phyloP scores from a whole-genome alignment of 1,140 invertebrate genomes.

The Bilobella aurantiaca region DNA sequence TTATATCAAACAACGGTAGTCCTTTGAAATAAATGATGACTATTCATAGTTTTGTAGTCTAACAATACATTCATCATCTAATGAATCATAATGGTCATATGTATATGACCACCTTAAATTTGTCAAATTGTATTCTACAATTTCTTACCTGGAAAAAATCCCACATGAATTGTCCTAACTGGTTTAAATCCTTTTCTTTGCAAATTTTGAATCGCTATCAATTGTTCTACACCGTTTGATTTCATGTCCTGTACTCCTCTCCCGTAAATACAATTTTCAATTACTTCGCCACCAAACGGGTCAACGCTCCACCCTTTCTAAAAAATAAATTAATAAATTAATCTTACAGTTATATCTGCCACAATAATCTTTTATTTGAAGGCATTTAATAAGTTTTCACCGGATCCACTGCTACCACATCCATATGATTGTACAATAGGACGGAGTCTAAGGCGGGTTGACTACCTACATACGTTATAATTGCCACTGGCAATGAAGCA shows the following conservation, averaged over 20 bases:
- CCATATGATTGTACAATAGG: slow-evolving; percentile 84
- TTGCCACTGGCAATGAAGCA: slow-evolving; percentile 56
- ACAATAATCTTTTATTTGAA: not conserved
- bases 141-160: slow-evolving; percentile 67
- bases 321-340: no score
- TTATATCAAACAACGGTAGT: not conserved
- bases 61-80: no score
- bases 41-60: no score
- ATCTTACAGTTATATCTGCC: no score
- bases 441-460: slow-evolving; percentile 59
- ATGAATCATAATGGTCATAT: no score
- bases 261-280: slow-evolving; percentile 67
- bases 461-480: slow-evolving; percentile 68
- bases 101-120: no score
- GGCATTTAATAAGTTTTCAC: not conserved
- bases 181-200: slow-evolving; percentile 48
- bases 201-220: slow-evolving; percentile 61
- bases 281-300: slow-evolving; percentile 64
- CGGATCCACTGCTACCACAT: slow-evolving; percentile 74
- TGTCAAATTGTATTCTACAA: no score
- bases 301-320: slow-evolving; percentile 60
- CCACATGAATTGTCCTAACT: slow-evolving; percentile 58
- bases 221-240: slow-evolving; percentile 64
- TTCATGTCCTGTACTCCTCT: slow-evolving; percentile 77
- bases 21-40: no score